These are phyloP conservation scores for Pseudochaenichthys georgianus DNA, from an alignment of 2,797 vertebrate species.

Conservation along the genomic window DNA sequence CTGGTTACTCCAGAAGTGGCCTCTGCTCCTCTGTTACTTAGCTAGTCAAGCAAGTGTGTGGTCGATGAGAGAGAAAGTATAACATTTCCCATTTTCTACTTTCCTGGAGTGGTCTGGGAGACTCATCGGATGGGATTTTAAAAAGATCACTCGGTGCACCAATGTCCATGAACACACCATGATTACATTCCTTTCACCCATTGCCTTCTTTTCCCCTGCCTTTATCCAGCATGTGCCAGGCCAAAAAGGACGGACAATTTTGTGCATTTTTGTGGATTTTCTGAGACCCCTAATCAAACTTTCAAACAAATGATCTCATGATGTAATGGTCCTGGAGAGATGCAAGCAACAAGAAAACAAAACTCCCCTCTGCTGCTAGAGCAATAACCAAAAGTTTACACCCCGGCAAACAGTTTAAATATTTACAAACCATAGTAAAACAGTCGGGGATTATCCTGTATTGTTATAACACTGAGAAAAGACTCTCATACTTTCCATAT, in stretches of 20 bases:
- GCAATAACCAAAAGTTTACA: slow-evolving; percentile 78
- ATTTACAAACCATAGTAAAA: slow-evolving; percentile 79
- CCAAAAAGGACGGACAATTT: slow-evolving; percentile 64
- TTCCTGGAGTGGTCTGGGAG: slow-evolving; percentile 69
- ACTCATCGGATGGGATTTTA: slow-evolving; percentile 64
- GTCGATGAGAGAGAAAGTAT: slow-evolving; percentile 72
- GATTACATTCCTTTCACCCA: slow-evolving; percentile 77
- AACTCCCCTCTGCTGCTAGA: slow-evolving; percentile 41
- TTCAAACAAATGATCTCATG: slow-evolving; percentile 81
- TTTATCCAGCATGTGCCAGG: slow-evolving; percentile 53
- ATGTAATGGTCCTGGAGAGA: slow-evolving; percentile 69
- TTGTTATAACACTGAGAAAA: slow-evolving; percentile 69
- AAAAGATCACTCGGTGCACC: slow-evolving; percentile 59
- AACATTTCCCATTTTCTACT: slow-evolving; percentile 74
- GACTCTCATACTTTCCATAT: slow-evolving; percentile 74
- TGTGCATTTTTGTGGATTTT: slow-evolving; percentile 78
- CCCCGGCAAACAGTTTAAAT: slow-evolving; percentile 77
- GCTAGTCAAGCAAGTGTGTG: slow-evolving; percentile 65
- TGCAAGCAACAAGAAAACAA: slow-evolving; percentile 69
- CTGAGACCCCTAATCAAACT: slow-evolving; percentile 77
- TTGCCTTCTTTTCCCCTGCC: slow-evolving; percentile 23
- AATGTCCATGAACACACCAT: slow-evolving; percentile 56
- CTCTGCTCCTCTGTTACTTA: slow-evolving; percentile 59
- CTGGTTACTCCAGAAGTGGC: slow-evolving; percentile 62
- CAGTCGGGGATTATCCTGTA: slow-evolving; percentile 74